These are phyloP conservation scores for Timandra comae DNA, from an alignment of 2,888 invertebrate species.

Conservation along the genomic window DNA sequence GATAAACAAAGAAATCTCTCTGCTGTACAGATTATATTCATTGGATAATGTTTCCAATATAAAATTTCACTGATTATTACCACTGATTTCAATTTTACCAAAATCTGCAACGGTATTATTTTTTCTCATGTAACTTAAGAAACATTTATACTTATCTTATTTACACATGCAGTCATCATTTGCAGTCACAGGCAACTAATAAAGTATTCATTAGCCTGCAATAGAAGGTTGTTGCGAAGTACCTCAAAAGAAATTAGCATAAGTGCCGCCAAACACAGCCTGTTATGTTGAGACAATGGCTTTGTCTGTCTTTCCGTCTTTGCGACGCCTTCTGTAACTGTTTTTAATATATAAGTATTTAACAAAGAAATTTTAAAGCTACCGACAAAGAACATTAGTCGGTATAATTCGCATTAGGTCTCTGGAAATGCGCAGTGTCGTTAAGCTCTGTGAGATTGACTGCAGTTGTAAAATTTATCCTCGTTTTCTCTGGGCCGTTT, in stretches of 20 bases:
- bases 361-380: conserved; percentile 46
- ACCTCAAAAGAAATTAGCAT: conserved; percentile 71
- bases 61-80: no score
- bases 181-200: conserved; percentile 43
- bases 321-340: conserved; percentile 53
- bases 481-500: conserved; percentile 21
- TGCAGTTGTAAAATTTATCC: conserved; percentile 29
- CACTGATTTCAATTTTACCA: no score
- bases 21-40: no score
- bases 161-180: no score
- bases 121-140: no score
- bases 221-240: conserved; percentile 42
- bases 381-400: conserved; percentile 37
- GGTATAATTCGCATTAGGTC: conserved; percentile 27
- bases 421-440: conserved; percentile 25
- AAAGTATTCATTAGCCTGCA: conserved; percentile 47
- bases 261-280: conserved; percentile 60
- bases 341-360: conserved; percentile 36
- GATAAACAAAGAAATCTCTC: conserved; percentile 49
- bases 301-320: conserved; percentile 64
- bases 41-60: no score
- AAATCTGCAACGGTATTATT: no score
- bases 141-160: no score
- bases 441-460: conserved; percentile 20
- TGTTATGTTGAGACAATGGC: conserved; percentile 59